These are phyloP conservation scores for Pedionomus torquatus DNA, from an alignment of 2,113 vertebrate species.

Conservation along the genomic window DNA sequence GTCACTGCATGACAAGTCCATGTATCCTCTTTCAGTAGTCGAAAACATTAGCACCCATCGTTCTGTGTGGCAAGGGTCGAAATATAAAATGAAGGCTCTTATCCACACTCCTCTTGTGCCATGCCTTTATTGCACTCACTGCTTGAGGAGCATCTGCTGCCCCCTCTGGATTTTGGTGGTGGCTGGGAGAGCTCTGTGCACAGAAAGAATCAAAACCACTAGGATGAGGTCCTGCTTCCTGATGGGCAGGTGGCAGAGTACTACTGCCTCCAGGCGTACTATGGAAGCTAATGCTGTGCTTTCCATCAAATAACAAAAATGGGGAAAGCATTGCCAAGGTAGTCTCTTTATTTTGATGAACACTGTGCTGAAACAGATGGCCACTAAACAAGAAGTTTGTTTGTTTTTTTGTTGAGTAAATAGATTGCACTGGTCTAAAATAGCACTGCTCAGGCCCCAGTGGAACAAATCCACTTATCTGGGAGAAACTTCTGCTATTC, in stretches of 20 bases:
- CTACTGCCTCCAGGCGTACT: not conserved
- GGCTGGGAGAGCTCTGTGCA: rapidly evolving
- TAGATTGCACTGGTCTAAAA: not conserved
- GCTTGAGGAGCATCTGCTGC: not conserved
- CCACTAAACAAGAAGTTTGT: not conserved
- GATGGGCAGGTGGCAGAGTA: not conserved
- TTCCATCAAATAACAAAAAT: not conserved
- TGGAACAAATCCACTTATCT: not conserved
- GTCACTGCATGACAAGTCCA: not conserved
- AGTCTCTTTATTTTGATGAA: not conserved
- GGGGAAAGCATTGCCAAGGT: not conserved
- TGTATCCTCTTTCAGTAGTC: not conserved
- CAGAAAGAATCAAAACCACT: not conserved
- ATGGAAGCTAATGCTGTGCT: not conserved
- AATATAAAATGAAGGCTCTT: not conserved
- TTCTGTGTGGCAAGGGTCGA: not conserved
- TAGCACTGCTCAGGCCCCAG: not conserved
- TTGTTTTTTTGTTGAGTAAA: not conserved
- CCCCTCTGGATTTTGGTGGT: not conserved
- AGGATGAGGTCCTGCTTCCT: not conserved
- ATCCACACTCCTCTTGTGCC: not conserved
- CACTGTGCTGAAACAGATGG: not conserved
- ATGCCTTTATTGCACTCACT: not conserved
- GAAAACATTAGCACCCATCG: not conserved
- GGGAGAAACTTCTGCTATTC: not conserved